Conservation (phyloP, 2,797 vertebrate genomes). For the Cottoperca gobio region DNA sequence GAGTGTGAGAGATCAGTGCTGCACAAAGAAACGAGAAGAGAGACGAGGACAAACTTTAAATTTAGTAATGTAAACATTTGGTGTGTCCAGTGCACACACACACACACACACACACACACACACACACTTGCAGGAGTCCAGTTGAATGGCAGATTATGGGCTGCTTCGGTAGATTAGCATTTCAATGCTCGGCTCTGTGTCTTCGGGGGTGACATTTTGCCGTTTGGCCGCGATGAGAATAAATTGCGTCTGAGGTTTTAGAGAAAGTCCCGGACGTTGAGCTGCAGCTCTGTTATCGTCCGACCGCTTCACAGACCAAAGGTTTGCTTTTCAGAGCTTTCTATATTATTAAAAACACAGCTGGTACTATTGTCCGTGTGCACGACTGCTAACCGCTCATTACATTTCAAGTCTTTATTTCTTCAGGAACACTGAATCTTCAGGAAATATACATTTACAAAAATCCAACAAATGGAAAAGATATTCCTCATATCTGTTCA, state of each 20-base stretch:
- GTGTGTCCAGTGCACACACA: too few species aligned
- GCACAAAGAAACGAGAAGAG: not conserved
- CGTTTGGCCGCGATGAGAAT: too few species aligned
- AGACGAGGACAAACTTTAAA: not conserved
- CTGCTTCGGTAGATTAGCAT: not conserved
- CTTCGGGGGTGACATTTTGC: too few species aligned
- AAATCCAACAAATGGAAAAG: too few species aligned
- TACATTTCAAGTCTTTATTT: not conserved
- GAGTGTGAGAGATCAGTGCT: not conserved
- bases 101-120: too few species aligned
- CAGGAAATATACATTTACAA: too few species aligned
- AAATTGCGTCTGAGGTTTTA: not conserved
- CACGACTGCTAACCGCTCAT: too few species aligned
- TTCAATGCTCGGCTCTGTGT: not conserved
- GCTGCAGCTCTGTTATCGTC: not conserved
- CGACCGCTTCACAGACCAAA: too few species aligned
- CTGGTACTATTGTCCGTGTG: too few species aligned
- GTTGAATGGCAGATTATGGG: not conserved
- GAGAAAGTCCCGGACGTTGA: not conserved
- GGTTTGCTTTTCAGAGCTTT: too few species aligned
- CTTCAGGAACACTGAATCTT: not conserved
- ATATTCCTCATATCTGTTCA: too few species aligned
- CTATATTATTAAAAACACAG: not conserved
- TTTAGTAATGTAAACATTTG: constrained; percentile 29
- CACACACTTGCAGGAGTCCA: too few species aligned